Base-by-base conservation (phyloP, 2,113 vertebrate species). In the Ceuthmochares aereus region DNA sequence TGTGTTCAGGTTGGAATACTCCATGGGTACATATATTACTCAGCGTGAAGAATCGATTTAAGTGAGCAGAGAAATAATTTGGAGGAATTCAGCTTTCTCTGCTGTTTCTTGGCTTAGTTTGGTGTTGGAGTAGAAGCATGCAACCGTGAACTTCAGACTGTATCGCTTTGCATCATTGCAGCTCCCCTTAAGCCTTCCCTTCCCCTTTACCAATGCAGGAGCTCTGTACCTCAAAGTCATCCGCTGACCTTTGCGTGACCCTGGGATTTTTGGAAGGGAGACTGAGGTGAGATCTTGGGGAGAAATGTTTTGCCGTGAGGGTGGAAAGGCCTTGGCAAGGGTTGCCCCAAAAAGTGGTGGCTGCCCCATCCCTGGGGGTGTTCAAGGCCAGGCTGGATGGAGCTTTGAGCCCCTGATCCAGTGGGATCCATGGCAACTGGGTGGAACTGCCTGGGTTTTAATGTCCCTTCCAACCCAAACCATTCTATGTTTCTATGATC, bases 1-100 rank as follows among this genome's bases (percentile, higher is more conserved):
- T 32, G 0, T 0, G 11, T 26, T 72, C 36, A 7, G 15, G 17
- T 4, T 34, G 60, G 25, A 43, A 27, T 40, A 1, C 32, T n/a
- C 11, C 52, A 1, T 6, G 59, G 37, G 10, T 45, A 7, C 27
- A 0, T 42, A 5, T 18, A 4, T 64, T 22, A 6, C 34, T 68
- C 0, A 0, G 27, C 29, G 4, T 2, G 14, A 83, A 62, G 62
- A 54, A 27, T 19, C 15, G 34, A 14, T 63, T 70, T 7, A 11
- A 32, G 25, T 3, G 27, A 54, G 27, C 29, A 21, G 77, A 59
- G 59, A 17, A 55, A 67, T 32, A 12, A 34, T 34, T 49, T 29
- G 37, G 34, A 64, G 42, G 26, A 87, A 55, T 82, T 67, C 15
- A 30, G 6, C 20, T 55, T 80, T 69, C 26, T 34, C 36, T 83